phyloP scores from a whole-genome alignment of 2,113 vertebrate genomes.

The Elephas maximus region DNA sequence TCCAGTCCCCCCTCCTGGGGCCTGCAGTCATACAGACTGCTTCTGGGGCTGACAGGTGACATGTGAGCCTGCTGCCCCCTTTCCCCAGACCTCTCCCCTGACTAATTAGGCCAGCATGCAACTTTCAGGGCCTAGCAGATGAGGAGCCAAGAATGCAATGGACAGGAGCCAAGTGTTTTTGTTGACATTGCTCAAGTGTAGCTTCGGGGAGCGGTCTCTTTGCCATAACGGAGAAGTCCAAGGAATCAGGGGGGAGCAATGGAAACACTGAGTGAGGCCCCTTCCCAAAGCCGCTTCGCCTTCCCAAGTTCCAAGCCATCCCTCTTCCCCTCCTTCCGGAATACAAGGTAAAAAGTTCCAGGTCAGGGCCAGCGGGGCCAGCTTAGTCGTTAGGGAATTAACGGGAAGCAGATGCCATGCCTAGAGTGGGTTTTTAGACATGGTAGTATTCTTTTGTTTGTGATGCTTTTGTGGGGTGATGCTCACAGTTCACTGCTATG shows the following conservation, averaged over 20 bases:
- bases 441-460: background rate
- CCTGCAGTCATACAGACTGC: background rate
- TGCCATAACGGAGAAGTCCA: background rate
- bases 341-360: background rate
- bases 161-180: conserved; percentile 81
- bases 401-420: background rate
- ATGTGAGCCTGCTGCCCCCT: background rate
- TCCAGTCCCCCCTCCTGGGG: background rate
- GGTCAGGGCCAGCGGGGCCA: background rate
- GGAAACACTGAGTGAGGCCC: background rate
- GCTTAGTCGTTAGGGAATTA: background rate
- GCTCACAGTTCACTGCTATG: background rate
- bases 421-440: background rate
- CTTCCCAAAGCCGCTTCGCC: background rate
- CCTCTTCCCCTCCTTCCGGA: background rate
- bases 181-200: conserved; percentile 79
- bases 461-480: background rate
- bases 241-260: background rate
- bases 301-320: background rate
- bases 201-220: conserved; percentile 53
- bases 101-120: conserved; percentile 80
- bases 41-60: conserved; percentile 63
- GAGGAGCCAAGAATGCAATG: conserved; percentile 78
- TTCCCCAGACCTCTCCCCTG: background rate
- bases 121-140: conserved; percentile 71